These are phyloP conservation scores for Musca domestica DNA, from an alignment of 1,140 invertebrate genomes.

Conservation along the genomic window DNA sequence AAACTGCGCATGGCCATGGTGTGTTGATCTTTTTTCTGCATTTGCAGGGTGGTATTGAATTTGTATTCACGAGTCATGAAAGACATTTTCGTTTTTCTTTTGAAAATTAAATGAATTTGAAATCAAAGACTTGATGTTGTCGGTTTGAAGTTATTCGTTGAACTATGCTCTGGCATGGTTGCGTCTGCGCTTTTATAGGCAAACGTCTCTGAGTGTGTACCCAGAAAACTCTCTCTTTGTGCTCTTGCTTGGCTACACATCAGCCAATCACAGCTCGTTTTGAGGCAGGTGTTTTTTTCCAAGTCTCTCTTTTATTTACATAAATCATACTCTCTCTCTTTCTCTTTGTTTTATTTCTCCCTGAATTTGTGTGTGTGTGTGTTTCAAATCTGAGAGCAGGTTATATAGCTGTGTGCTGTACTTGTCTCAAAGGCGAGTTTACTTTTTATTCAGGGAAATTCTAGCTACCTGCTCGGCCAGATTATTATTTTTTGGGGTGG, in stretches of 20 bases:
- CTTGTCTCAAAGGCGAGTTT: neutral
- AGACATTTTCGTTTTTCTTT: slow-evolving; percentile 35
- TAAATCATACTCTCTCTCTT: neutral
- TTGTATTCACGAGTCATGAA: slow-evolving; percentile 52
- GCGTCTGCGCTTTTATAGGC: neutral
- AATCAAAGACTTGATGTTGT: neutral
- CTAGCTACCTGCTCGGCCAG: slow-evolving; percentile 1
- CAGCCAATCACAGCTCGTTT: neutral
- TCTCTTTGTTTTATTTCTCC: neutral
- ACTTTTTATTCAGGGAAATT: neutral
- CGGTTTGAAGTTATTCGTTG: neutral
- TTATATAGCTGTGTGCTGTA: no score
- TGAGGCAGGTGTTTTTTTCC: slow-evolving; percentile 13
- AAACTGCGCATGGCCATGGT: slow-evolving; percentile 53
- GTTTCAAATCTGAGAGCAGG: neutral
- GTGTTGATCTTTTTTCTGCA: slow-evolving; percentile 48
- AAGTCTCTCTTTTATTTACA: neutral
- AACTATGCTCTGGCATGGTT: neutral
- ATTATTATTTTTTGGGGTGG: neutral
- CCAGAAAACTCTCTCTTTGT: neutral
- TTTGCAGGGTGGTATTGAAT: slow-evolving; percentile 37
- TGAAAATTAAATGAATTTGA: neutral
- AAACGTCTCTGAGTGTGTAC: neutral
- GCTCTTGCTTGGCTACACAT: neutral
- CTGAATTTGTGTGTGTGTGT: neutral